Percentiles rank a stretch among this genome's conserved stretches.
These are phyloP conservation scores for Rhynchomys soricoides DNA, from an alignment of 2,113 vertebrate species.

Conservation along the genomic window DNA sequence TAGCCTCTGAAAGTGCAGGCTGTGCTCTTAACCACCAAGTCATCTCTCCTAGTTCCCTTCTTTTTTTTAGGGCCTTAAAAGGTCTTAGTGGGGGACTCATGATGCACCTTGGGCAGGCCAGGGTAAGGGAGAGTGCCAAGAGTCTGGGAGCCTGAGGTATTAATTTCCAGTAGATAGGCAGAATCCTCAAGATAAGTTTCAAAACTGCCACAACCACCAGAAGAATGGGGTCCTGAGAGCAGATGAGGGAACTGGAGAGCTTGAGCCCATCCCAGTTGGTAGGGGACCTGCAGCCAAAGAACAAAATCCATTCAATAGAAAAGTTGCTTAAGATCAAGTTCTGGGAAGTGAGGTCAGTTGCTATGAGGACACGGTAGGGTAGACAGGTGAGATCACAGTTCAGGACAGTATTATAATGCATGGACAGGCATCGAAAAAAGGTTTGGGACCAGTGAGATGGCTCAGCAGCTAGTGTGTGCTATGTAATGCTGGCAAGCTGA, in stretches of 20 bases:
- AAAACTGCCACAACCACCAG: neutral
- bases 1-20: neutral
- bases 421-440: neutral
- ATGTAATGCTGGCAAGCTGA: neutral
- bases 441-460: neutral
- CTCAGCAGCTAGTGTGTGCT: neutral
- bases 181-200: neutral
- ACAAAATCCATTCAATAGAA: neutral
- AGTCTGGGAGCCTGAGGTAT: neutral
- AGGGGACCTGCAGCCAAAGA: neutral
- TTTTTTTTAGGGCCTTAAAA: slow-evolving; percentile 1
- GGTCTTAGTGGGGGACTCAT: neutral
- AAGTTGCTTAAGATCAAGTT: neutral
- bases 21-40: neutral
- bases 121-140: neutral
- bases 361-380: neutral
- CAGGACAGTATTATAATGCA: neutral
- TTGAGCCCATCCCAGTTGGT: neutral
- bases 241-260: neutral
- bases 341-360: neutral
- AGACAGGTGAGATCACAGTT: neutral
- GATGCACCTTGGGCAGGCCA: neutral
- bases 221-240: neutral
- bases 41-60: neutral
- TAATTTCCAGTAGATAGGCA: neutral